Percentiles rank a stretch among this genome's conserved stretches.
phyloP scores from a whole-genome alignment of 2,113 vertebrate species.

The Poeciliopsis occidentalis region DNA sequence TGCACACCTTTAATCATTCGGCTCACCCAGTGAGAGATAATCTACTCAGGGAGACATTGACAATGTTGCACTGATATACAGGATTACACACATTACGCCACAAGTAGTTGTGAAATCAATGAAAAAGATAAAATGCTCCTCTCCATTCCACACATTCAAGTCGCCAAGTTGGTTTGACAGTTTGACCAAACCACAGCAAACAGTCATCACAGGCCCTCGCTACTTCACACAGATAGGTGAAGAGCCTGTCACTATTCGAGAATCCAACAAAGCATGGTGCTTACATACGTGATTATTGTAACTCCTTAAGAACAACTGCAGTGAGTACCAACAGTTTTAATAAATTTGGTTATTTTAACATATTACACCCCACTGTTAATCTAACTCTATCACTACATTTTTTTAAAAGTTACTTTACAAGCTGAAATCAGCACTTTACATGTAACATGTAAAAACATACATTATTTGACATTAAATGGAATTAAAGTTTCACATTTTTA shows the following conservation, averaged over 20 bases:
- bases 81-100: neutral
- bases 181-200: neutral
- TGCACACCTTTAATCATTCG: slow-evolving; percentile 12
- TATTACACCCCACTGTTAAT: too few relatives aligned
- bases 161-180: too few relatives aligned
- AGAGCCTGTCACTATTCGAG: neutral
- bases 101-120: neutral
- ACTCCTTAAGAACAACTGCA: too few relatives aligned
- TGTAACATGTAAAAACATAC: too few relatives aligned
- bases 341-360: too few relatives aligned
- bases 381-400: too few relatives aligned
- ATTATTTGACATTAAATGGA: too few relatives aligned
- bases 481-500: too few relatives aligned
- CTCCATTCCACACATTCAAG: neutral
- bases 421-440: too few relatives aligned
- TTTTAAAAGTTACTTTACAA: too few relatives aligned
- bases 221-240: neutral
- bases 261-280: neutral
- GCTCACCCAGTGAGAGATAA: slow-evolving; percentile 14
- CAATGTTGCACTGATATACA: neutral
- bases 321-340: too few relatives aligned
- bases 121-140: neutral
- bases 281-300: too few relatives aligned
- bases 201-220: neutral
- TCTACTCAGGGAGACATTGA: neutral